Evolutionary conservation across 2,888 invertebrate genomes (phyloP), one percentile per base, ranked within the genome.

Genomic region (Diarsia rubi): DNA sequence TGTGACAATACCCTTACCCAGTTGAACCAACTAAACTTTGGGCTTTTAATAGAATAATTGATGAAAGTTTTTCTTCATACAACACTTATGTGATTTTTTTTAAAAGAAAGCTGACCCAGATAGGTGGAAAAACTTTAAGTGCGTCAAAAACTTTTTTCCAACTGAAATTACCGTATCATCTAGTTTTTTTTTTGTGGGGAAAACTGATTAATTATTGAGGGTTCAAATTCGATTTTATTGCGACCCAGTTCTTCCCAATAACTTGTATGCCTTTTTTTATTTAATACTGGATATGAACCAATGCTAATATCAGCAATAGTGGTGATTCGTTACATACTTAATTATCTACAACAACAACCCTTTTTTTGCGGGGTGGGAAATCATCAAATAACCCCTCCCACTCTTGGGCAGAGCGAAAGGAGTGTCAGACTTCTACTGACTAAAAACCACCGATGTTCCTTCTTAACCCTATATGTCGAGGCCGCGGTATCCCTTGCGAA

Each of bases 21-120:
- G n/a, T 49, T 6, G 19, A 44, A 73, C 11, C 49, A 44, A 60
- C 14, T 9, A 49, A 73, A 73, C 19, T 24, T 74, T 49, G 9
- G 4, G n/a, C 6, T 37, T 72, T 74, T 44, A 62, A 73, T 73
- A 1, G 62, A 73, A 73, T 74, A 73, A 74, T 74, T 24, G 19
- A 74, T 73, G 14, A 1, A 74, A 60, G 31, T 73, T 74, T 74
- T 73, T 49, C 60, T 60, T 74, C 31, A n/a, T 31, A 44, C 42
- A 73, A 14, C 42, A n/a, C 19, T 57, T 12, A 68, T 44, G 69
- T 69, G 31, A 60, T 52, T 78, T 78, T 60, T 31, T 37, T 21
- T 52, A 27, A 76, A 49, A 78, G 16, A 44, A 60, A 59, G 3
- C n/a, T 44, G 57, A 68, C 59, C 49, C 59, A 49, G 12, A 68